phyloP scores from a whole-genome alignment of 2,113 vertebrate species.

The Lycocorax pyrrhopterus region DNA sequence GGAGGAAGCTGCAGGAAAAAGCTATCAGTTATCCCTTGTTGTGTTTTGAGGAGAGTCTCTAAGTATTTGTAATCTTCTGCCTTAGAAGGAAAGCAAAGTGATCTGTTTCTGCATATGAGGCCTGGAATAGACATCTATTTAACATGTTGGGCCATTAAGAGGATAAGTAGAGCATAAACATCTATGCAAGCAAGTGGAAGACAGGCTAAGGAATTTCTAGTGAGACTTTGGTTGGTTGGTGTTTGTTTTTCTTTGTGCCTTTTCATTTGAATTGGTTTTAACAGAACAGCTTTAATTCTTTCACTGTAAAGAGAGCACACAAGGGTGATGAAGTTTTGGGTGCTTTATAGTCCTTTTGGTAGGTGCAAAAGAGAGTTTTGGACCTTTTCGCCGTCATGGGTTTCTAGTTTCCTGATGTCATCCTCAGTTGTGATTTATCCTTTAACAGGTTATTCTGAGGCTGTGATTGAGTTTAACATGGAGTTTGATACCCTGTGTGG shows the following conservation, averaged over 20 bases:
- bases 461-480: neutral
- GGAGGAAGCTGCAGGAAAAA: neutral
- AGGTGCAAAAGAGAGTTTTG: neutral
- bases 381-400: accelerated
- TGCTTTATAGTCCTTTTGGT: neutral
- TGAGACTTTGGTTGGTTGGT: neutral
- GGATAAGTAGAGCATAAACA: neutral
- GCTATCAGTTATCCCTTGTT: neutral
- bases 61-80: neutral
- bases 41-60: neutral
- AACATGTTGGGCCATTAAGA: neutral
- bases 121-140: neutral
- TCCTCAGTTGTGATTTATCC: neutral
- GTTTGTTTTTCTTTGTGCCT: neutral
- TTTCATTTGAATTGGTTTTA: neutral
- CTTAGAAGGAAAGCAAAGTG: neutral
- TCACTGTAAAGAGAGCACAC: neutral
- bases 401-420: neutral
- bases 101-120: neutral
- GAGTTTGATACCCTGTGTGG: neutral
- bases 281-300: neutral
- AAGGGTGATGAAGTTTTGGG: neutral
- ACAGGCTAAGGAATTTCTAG: neutral
- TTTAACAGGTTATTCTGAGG: neutral
- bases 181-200: neutral